These are phyloP conservation scores for Phodopus roborovskii DNA, from an alignment of 2,113 vertebrate genomes.

Conservation along the genomic window DNA sequence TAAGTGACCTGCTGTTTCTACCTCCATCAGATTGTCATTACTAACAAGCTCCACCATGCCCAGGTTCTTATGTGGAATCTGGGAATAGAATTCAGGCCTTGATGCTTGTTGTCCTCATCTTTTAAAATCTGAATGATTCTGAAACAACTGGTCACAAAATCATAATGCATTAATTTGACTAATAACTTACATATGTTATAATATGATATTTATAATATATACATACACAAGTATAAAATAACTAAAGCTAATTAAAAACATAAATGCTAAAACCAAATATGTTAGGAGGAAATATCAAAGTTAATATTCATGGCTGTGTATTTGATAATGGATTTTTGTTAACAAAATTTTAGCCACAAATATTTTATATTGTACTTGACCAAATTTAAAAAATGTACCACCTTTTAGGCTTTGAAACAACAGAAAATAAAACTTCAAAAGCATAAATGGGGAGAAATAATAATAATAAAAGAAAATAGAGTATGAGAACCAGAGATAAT, in stretches of 20 bases:
- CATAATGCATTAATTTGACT: neutral
- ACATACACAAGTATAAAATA: neutral
- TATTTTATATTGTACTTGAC: neutral
- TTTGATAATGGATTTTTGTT: neutral
- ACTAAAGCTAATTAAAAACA: neutral
- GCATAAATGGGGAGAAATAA: neutral
- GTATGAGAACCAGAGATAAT: neutral
- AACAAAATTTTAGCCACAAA: neutral
- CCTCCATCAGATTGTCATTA: neutral
- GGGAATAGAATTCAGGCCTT: neutral
- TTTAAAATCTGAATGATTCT: neutral
- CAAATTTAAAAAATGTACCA: too few relatives aligned
- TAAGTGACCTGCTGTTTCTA: neutral
- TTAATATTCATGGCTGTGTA: neutral
- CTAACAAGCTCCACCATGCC: neutral
- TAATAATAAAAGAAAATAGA: neutral
- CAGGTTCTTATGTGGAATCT: neutral
- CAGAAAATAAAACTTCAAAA: neutral
- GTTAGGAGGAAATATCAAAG: neutral
- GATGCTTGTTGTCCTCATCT: neutral
- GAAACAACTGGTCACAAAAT: neutral
- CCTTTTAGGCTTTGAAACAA: neutral
- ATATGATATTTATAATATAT: too few relatives aligned
- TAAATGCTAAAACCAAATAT: neutral
- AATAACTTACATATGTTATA: neutral